Percentiles rank a stretch among this genome's conserved stretches.
These are phyloP conservation scores for Pseudoatta argentina DNA, from an alignment of 1,140 invertebrate species.

Conservation along the genomic window DNA sequence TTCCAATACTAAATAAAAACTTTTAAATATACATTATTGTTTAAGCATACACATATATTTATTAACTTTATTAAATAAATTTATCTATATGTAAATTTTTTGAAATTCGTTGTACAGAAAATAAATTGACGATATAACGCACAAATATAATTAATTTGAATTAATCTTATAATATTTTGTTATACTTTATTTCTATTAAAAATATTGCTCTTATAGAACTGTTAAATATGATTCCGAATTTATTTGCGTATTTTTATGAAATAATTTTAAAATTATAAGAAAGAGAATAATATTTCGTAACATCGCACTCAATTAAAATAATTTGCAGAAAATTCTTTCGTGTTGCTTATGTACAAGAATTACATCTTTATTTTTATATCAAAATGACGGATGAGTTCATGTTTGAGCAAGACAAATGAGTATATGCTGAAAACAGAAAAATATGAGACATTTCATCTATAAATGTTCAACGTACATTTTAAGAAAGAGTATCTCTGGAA, in stretches of 20 bases:
- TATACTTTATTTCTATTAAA: neutral
- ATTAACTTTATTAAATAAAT: no score
- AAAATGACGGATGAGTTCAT: constrained; percentile 36
- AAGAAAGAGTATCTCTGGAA: neutral
- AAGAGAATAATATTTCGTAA: constrained; percentile 16
- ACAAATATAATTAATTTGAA: constrained; percentile 13
- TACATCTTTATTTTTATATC: constrained; percentile 49
- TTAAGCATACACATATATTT: no score
- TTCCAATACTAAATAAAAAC: no score
- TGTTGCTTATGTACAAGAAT: constrained; percentile 30
- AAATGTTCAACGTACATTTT: constrained; percentile 18
- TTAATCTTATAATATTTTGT: constrained; percentile 2
- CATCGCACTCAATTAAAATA: constrained; percentile 17
- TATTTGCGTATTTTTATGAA: neutral
- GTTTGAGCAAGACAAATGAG: constrained; percentile 45
- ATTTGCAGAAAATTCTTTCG: constrained; percentile 33
- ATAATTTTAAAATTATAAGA: constrained; percentile 23
- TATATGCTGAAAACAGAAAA: constrained; percentile 9
- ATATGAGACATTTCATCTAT: constrained; percentile 2
- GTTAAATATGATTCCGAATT: neutral
- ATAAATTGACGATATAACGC: neutral
- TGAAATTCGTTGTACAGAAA: neutral
- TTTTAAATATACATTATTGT: no score
- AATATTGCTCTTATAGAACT: neutral
- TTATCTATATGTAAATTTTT: neutral